Conservation (phyloP, 2,797 vertebrate species). For the Sebastes iracundus region DNA sequence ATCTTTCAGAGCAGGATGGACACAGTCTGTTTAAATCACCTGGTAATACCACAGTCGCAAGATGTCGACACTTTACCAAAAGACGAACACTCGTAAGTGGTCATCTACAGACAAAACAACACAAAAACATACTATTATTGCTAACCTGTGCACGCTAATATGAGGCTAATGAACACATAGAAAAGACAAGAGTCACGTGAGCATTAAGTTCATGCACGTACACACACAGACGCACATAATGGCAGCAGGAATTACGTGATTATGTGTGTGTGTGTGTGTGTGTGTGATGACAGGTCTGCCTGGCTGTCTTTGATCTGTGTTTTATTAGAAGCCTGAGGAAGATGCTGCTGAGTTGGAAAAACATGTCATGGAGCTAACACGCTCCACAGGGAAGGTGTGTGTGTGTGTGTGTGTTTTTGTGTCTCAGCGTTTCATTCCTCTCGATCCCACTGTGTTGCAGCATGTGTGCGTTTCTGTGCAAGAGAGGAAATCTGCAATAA, state of each 20-base stretch:
- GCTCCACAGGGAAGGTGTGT: conserved; percentile 65
- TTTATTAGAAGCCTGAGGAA: conserved; percentile 80
- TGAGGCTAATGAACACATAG: conserved; percentile 25
- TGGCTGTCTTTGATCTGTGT: conserved; percentile 76
- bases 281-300: conserved; percentile 69
- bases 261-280: conserved; percentile 38
- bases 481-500: conserved; percentile 27
- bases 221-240: conserved; percentile 16
- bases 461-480: neutral
- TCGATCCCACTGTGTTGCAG: conserved; percentile 9
- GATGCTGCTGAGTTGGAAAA: conserved; percentile 77
- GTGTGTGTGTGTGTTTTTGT: conserved; percentile 28
- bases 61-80: conserved; percentile 7
- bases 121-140: conserved; percentile 27
- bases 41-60: conserved; percentile 4
- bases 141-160: neutral
- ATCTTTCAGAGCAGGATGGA: conserved; percentile 9
- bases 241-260: conserved; percentile 26
- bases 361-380: conserved; percentile 70
- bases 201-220: neutral
- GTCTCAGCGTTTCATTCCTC: conserved; percentile 1
- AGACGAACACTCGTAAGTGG: conserved; percentile 24
- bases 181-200: conserved; percentile 47
- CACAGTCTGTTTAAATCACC: conserved; percentile 23
- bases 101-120: conserved; percentile 8